phyloP scores from a whole-genome alignment of 2,113 vertebrate species.

The Plotosus lineatus region DNA sequence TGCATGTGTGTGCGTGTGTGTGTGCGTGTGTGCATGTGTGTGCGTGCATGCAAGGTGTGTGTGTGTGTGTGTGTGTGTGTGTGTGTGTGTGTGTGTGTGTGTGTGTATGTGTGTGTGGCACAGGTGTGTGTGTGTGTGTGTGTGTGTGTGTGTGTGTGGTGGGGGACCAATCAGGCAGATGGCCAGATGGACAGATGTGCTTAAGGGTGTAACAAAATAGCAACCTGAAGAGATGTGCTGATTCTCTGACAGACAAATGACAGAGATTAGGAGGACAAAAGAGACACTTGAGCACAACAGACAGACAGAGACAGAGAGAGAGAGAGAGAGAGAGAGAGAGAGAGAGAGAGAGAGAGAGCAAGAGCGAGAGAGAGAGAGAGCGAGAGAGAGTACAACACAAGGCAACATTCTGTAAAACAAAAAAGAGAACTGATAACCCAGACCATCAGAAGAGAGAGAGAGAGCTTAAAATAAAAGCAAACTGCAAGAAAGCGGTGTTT shows the following conservation, averaged over 20 bases:
- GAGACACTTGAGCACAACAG: conserved; percentile 36
- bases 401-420: too few species aligned
- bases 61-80: conserved; percentile 36
- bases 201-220: conserved; percentile 44
- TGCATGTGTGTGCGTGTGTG: conserved; percentile 41
- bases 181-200: conserved; percentile 45
- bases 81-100: conserved; percentile 49
- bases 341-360: conserved; percentile 50
- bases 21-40: conserved; percentile 54
- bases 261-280: conserved; percentile 52
- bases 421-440: too few species aligned
- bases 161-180: conserved; percentile 44
- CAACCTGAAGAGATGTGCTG: conserved; percentile 28
- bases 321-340: conserved; percentile 53
- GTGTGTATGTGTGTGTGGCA: conserved; percentile 40
- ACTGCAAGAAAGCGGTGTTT: neutral
- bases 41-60: neutral
- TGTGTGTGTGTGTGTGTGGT: conserved; percentile 56
- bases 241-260: conserved; percentile 58
- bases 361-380: neutral
- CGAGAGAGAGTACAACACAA: too few species aligned
- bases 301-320: conserved; percentile 34
- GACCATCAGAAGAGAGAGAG: too few species aligned
- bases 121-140: conserved; percentile 40
- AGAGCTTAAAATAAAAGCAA: neutral